A percentile compares a stretch with the other conserved stretches of the same genome.
phyloP scores from a whole-genome alignment of 1,140 invertebrate species.

The Planococcus citri region DNA sequence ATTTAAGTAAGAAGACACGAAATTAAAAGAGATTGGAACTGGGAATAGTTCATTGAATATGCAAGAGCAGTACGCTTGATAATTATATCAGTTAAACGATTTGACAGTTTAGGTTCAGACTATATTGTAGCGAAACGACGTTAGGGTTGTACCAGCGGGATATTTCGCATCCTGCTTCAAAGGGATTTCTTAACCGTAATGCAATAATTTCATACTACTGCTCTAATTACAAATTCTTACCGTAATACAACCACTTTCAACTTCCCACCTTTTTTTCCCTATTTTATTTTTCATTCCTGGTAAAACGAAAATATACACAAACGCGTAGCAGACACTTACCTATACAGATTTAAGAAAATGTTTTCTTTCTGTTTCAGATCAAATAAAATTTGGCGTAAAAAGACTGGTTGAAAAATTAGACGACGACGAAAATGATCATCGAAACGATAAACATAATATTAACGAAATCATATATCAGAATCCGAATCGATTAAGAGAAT shows the following conservation, averaged over 20 bases:
- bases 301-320: too few relatives aligned
- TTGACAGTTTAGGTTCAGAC: not conserved
- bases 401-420: conserved; percentile 40
- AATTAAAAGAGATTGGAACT: conserved; percentile 17
- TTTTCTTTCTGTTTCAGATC: conserved; percentile 40
- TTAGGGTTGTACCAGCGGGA: too few relatives aligned
- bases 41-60: conserved; percentile 1
- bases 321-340: too few relatives aligned
- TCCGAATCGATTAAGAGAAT: conserved; percentile 16
- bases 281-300: not conserved
- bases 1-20: conserved; percentile 18
- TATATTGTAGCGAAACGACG: not conserved
- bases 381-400: conserved; percentile 58
- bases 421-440: conserved; percentile 1
- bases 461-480: not conserved
- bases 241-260: not conserved
- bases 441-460: not conserved
- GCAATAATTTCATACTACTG: conserved; percentile 6
- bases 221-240: conserved; percentile 13
- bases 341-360: too few relatives aligned
- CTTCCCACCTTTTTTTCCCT: not conserved
- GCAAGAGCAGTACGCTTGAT: not conserved
- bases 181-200: conserved; percentile 15
- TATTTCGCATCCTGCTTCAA: not conserved
- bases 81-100: conserved; percentile 16